A percentile compares a stretch with the other conserved stretches of the same genome.
These are phyloP conservation scores for Morpho helenor DNA, from an alignment of 2,888 invertebrate genomes.

Conservation along the genomic window DNA sequence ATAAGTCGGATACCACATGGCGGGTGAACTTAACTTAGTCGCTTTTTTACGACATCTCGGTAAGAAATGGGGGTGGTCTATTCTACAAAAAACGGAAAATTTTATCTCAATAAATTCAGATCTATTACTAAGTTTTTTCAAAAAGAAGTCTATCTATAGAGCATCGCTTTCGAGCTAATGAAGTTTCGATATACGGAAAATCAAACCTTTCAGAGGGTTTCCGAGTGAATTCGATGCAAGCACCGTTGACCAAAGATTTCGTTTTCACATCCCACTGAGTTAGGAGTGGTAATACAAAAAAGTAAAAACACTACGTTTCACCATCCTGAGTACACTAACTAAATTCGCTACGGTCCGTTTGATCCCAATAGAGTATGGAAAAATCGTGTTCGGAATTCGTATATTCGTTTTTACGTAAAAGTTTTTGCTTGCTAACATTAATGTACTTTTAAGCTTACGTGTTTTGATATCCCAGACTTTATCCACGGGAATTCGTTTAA, in stretches of 20 bases:
- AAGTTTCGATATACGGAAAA: constrained; percentile 9
- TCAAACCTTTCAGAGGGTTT: constrained; percentile 13
- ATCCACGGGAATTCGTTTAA: neutral
- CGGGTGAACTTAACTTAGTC: no score
- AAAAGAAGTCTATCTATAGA: no score
- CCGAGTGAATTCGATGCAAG: constrained; percentile 19
- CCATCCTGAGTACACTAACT: constrained; percentile 50
- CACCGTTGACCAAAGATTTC: constrained; percentile 26
- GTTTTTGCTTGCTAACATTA: neutral
- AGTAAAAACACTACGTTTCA: constrained; percentile 39
- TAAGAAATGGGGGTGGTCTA: no score
- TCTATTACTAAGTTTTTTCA: no score
- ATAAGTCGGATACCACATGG: no score
- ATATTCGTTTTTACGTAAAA: constrained; percentile 6
- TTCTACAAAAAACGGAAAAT: no score
- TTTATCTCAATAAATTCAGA: no score
- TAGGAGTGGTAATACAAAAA: constrained; percentile 29
- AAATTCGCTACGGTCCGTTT: constrained; percentile 45
- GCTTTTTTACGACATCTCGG: no score
- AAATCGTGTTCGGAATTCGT: constrained; percentile 1
- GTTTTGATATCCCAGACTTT: neutral
- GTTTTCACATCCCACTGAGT: constrained; percentile 25
- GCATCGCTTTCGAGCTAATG: neutral
- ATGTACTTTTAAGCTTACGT: neutral
- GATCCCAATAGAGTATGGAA: constrained; percentile 47